These are phyloP conservation scores for Solenopsis invicta DNA, from an alignment of 1,140 invertebrate species.

Conservation along the genomic window DNA sequence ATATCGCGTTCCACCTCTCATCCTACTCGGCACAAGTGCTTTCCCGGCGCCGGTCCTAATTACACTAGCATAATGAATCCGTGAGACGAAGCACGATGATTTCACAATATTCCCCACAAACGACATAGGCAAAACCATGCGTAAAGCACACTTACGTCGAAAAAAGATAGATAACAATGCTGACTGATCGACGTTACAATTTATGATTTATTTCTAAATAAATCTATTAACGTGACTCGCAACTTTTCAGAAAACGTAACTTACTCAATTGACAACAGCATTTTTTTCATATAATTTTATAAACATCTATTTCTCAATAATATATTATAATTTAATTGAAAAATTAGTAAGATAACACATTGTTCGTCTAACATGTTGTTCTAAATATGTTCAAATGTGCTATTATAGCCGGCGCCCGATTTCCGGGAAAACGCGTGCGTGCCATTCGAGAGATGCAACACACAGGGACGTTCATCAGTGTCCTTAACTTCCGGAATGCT, in stretches of 20 bases:
- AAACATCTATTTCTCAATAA: background rate
- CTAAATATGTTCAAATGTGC: background rate
- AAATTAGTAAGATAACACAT: background rate
- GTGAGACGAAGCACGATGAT: slow-evolving; percentile 43
- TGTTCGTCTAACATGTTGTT: background rate
- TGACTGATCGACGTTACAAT: background rate
- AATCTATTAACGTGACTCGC: background rate
- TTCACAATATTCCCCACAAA: slow-evolving; percentile 45
- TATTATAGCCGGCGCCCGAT: background rate
- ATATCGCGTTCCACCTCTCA: slow-evolving; percentile 69
- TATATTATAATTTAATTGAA: background rate
- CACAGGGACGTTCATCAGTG: slow-evolving; percentile 46
- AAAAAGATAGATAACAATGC: slow-evolving; percentile 1
- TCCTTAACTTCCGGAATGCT: slow-evolving; percentile 61
- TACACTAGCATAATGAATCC: slow-evolving; percentile 71
- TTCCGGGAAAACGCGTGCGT: slow-evolving; percentile 19
- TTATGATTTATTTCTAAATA: background rate
- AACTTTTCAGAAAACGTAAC: background rate
- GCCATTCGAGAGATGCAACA: slow-evolving; percentile 18
- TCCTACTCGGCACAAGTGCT: slow-evolving; percentile 64
- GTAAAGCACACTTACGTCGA: background rate
- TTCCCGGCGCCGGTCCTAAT: slow-evolving; percentile 72
- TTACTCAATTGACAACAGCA: background rate
- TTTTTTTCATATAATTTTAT: background rate
- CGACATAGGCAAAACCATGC: background rate